Evolutionary conservation across 2,888 invertebrate species (phyloP), one percentile per base, ranked within the genome.

Genomic region (Apamea crenata): DNA sequence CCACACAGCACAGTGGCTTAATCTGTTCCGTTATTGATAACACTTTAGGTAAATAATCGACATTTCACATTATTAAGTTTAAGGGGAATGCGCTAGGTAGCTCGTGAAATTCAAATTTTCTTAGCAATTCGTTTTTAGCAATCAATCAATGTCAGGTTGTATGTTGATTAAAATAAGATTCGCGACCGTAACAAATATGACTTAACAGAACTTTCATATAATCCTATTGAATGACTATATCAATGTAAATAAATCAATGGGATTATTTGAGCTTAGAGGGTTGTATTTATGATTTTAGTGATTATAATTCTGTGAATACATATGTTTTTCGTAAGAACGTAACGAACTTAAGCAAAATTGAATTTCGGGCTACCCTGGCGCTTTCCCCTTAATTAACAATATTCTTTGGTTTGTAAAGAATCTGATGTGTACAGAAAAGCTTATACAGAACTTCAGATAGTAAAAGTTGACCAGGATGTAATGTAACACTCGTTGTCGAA

Each of bases 11-110:
- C 72, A 73, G 89, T 88, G 89, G 88, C 78, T 87, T 91, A 93
- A 93, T 93, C 91, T 90, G 88, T 92, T 90, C 90, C 90, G 90
- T 83, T 87, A 80, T 73, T 86, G 90, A 92, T 93, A 92, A 80
- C 77, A 78, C 83, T 83, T 83, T 87, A 80, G 88, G 44, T 87
- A 89, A 90, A 29, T 87, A 90, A 90, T 89, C 87, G 90, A 92
- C 82, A 90, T 85, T 90, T 91, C 21, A 63, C 36, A 78, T 32
- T 61, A 36, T 72, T 89, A 83, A 44, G 44, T 74, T 40, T 29
- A 44, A 36, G 32, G 21, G 21, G 3, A 8, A 53, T 53, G 53
- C 18, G 47, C 47, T 47, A 47, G 47, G 47, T 50, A 50, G 50
- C 50, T 18, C 18, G 50, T 5, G 50, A 50, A 50, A 50, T 50